These are phyloP conservation scores for Percopsis transmontana DNA, from an alignment of 2,113 vertebrate genomes.

Conservation along the genomic window DNA sequence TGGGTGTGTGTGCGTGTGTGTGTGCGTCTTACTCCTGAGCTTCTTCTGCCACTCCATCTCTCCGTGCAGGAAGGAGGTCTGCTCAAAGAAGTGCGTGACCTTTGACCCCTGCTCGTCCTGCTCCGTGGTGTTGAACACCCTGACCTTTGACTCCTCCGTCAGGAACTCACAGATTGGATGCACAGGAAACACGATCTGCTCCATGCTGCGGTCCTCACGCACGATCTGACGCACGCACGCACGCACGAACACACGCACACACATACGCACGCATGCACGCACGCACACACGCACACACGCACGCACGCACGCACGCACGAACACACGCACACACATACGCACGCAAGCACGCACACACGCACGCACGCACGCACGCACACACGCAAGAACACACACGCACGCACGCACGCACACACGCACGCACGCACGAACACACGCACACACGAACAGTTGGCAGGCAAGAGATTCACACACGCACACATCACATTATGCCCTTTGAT, in stretches of 20 bases:
- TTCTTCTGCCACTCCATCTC: conserved; percentile 99
- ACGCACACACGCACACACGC: too few species aligned
- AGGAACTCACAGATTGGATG: conserved; percentile 94
- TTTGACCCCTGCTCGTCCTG: conserved; percentile 98
- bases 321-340: too few species aligned
- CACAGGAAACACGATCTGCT: conserved; percentile 96
- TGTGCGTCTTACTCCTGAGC: conserved; percentile 85
- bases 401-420: too few species aligned
- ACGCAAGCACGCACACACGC: too few species aligned
- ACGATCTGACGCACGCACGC: conserved; percentile 82
- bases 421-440: too few species aligned
- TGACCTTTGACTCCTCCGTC: conserved; percentile 90
- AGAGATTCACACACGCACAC: too few species aligned
- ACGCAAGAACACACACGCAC: conserved; percentile 7
- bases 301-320: conserved; percentile 1
- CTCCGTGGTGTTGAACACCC: conserved; percentile 94
- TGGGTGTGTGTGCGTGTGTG: too few species aligned
- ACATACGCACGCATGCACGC: not conserved
- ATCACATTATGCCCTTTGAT: too few species aligned
- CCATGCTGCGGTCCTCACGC: conserved; percentile 95
- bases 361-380: too few species aligned
- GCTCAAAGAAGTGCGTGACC: conserved; percentile 96
- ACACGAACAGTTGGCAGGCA: not conserved
- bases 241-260: not conserved
- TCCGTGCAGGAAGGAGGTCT: conserved; percentile 93